A percentile compares a stretch with the other conserved stretches of the same genome.
Conservation (phyloP, 2,888 invertebrate species). For the Nezara viridula region DNA sequence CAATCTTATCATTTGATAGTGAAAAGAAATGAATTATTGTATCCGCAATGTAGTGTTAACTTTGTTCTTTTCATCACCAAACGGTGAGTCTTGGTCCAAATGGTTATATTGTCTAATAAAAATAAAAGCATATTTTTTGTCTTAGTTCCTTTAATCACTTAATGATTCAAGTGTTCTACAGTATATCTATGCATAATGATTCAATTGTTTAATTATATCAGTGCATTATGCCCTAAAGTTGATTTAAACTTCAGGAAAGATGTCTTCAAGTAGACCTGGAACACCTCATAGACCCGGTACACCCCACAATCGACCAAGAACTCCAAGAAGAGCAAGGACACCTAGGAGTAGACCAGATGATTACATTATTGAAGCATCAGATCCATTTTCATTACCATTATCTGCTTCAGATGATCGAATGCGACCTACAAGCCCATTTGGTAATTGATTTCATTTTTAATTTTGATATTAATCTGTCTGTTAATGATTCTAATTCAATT, state of each 20-base stretch:
- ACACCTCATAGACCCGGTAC: background rate
- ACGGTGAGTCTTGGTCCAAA: too few species aligned
- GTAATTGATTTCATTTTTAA: conserved; percentile 1
- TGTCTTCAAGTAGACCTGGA: conserved; percentile 52
- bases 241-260: background rate
- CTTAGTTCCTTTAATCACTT: too few species aligned
- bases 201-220: too few species aligned
- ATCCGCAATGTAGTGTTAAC: too few species aligned
- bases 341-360: conserved; percentile 47
- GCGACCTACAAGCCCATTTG: conserved; percentile 59
- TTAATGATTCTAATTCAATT: too few species aligned
- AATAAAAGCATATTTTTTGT: too few species aligned
- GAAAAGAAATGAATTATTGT: too few species aligned
- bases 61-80: too few species aligned
- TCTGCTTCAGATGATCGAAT: conserved; percentile 67
- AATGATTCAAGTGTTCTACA: background rate
- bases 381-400: conserved; percentile 67
- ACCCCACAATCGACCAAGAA: conserved; percentile 9
- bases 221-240: background rate
- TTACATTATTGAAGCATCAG: conserved; percentile 65
- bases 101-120: too few species aligned
- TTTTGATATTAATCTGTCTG: background rate
- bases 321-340: conserved; percentile 31
- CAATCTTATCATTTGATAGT: too few species aligned
- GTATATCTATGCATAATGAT: background rate